phyloP scores from a whole-genome alignment of 2,888 invertebrate genomes.

The Sarcophaga variegata region DNA sequence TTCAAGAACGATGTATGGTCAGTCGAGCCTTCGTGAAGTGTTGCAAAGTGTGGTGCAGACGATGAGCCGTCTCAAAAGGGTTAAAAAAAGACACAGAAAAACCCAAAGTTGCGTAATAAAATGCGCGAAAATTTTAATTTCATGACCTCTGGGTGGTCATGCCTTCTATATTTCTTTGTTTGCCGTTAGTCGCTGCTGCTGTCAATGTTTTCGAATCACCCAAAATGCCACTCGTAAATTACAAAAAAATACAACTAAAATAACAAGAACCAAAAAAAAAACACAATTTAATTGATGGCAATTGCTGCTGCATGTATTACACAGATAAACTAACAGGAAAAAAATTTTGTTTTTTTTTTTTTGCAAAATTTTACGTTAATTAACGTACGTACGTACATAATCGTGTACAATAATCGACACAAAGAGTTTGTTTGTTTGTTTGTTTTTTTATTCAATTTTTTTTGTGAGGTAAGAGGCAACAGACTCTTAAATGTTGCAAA shows the following conservation, averaged over 20 bases:
- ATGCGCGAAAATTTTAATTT: conserved; percentile 68
- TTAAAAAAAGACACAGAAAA: neutral
- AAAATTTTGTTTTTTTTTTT: conserved; percentile 42
- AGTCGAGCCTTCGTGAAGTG: too few species aligned
- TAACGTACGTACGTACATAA: conserved; percentile 70
- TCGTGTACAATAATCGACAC: conserved; percentile 67
- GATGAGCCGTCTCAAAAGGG: too few species aligned
- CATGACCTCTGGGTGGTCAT: conserved; percentile 69
- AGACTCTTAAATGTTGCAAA: conserved; percentile 9
- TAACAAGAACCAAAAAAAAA: conserved; percentile 22
- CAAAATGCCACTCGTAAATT: conserved; percentile 48
- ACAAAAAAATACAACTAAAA: neutral
- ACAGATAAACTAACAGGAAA: conserved; percentile 45
- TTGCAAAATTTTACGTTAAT: conserved; percentile 67
- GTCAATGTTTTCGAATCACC: conserved; percentile 47
- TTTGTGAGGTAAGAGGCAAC: too few species aligned
- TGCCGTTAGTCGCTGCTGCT: neutral
- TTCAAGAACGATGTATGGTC: too few species aligned
- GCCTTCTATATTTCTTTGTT: conserved; percentile 34
- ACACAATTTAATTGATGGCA: conserved; percentile 67
- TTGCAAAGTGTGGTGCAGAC: too few species aligned
- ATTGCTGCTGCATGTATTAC: conserved; percentile 67
- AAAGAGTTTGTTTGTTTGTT: conserved; percentile 39
- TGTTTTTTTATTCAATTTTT: neutral
- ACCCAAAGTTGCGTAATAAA: conserved; percentile 64